Conservation (phyloP, 92 coral and sea anemone species). For the Heliopora coerulea region DNA sequence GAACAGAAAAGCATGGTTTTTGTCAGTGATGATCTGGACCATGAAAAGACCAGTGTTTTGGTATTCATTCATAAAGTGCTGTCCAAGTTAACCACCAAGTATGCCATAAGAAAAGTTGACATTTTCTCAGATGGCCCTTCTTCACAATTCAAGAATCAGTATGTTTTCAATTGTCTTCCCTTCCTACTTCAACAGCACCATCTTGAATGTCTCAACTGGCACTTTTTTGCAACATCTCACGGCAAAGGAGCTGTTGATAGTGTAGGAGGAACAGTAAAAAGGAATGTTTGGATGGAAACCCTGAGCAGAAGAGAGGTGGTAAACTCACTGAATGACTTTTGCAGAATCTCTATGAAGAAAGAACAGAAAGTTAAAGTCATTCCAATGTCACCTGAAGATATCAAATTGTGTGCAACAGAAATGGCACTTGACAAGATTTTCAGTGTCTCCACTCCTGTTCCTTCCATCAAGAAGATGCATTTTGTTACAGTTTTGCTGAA, state of each 20-base stretch:
- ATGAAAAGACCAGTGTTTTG: slow-evolving; percentile 58
- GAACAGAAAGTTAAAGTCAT: too few species aligned
- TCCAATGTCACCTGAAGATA: too few species aligned
- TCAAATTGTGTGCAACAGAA: too few species aligned
- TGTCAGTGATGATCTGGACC: slow-evolving; percentile 60
- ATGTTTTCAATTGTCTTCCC: slow-evolving; percentile 54
- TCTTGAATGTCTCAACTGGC: too few species aligned
- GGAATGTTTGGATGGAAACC: slow-evolving; percentile 59
- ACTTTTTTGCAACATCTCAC: too few species aligned
- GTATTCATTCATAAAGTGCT: slow-evolving; percentile 52
- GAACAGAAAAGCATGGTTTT: slow-evolving; percentile 59
- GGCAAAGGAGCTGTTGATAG: too few species aligned
- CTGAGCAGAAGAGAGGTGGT: slow-evolving; percentile 50
- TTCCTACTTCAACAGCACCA: slow-evolving; percentile 35
- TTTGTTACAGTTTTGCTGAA: slow-evolving; percentile 28
- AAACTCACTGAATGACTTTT: slow-evolving; percentile 49
- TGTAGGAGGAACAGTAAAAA: slow-evolving; percentile 52
- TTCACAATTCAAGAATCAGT: slow-evolving; percentile 57
- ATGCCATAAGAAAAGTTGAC: too few species aligned
- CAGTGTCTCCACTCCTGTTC: slow-evolving; percentile 50
- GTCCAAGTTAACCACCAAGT: slow-evolving; percentile 4
- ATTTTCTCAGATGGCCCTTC: too few species aligned
- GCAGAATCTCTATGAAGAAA: slow-evolving; percentile 37
- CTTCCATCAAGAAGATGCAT: slow-evolving; percentile 53
- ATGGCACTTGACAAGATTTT: slow-evolving; percentile 39